Conservation (phyloP, 2,797 vertebrate species). For the Chaenodraco wilsoni region DNA sequence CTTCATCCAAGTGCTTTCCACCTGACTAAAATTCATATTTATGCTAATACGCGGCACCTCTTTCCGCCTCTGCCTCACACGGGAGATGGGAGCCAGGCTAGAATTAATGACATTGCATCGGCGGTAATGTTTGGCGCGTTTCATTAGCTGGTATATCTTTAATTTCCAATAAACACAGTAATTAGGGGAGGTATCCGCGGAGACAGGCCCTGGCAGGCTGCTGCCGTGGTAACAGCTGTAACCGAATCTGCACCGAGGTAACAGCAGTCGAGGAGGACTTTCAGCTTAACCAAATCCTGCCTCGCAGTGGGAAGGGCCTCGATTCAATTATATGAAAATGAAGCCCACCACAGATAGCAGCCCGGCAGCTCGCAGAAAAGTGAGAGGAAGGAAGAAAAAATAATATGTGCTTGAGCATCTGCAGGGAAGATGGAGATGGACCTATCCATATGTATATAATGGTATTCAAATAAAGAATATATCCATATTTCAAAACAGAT, state of each 20-base stretch:
- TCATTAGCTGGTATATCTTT: conserved; percentile 89
- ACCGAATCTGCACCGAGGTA: conserved; percentile 82
- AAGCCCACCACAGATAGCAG: conserved; percentile 81
- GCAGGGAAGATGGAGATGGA: conserved; percentile 42
- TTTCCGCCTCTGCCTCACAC: conserved; percentile 77
- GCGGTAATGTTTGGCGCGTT: conserved; percentile 85
- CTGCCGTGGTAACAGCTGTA: conserved; percentile 83
- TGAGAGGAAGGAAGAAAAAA: conserved; percentile 37
- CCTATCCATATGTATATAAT: conserved; percentile 22
- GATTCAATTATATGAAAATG: conserved; percentile 88
- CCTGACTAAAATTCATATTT: conserved; percentile 87
- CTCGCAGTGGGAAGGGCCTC: conserved; percentile 78
- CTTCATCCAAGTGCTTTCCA: conserved; percentile 83
- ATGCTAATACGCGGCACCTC: conserved; percentile 81
- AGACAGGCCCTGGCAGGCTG: conserved; percentile 82
- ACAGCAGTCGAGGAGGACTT: conserved; percentile 81
- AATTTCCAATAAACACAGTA: conserved; percentile 89
- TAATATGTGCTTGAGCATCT: conserved; percentile 36
- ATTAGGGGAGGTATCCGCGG: conserved; percentile 85
- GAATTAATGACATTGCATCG: conserved; percentile 86
- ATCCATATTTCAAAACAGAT: conserved; percentile 28
- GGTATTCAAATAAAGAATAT: conserved; percentile 24
- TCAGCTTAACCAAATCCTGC: conserved; percentile 85
- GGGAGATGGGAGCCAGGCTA: conserved; percentile 79
- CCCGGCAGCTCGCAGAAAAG: conserved; percentile 56